These are phyloP conservation scores for Dendrolimus kikuchii DNA, from an alignment of 1,140 invertebrate species.

Conservation along the genomic window DNA sequence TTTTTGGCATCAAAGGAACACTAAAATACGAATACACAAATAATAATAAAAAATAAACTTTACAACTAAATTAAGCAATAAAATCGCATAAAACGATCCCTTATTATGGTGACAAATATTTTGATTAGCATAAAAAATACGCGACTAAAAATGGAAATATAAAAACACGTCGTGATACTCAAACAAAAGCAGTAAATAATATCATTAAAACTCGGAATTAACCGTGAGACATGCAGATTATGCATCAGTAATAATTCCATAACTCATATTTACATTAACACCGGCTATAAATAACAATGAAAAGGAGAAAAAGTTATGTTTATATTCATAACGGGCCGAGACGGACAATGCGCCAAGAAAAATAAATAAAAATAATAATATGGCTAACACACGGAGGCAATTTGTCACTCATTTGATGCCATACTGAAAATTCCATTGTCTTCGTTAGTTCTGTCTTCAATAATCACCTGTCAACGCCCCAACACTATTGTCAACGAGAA, in stretches of 20 bases:
- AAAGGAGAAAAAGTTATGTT: slow-evolving; percentile 13
- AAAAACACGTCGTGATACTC: slow-evolving; percentile 6
- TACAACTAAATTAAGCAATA: no score
- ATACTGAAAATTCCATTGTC: slow-evolving; percentile 33
- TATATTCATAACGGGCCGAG: slow-evolving; percentile 11
- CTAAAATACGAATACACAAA: no score
- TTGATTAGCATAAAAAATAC: neutral
- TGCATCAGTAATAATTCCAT: slow-evolving; percentile 33
- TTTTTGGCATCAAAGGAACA: no score
- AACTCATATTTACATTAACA: slow-evolving; percentile 35
- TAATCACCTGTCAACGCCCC: slow-evolving; percentile 42
- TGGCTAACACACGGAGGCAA: slow-evolving; percentile 12
- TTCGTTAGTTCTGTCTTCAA: slow-evolving; percentile 21
- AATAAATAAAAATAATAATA: slow-evolving; percentile 12
- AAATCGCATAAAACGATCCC: no score
- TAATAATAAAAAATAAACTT: no score
- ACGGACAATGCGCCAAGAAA: slow-evolving; percentile 24
- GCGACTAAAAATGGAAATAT: neutral
- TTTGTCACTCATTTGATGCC: slow-evolving; percentile 41
- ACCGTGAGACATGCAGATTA: slow-evolving; percentile 29
- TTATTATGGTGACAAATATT: neutral
- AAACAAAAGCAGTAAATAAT: slow-evolving; percentile 51
- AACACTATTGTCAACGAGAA: slow-evolving; percentile 36
- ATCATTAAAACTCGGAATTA: slow-evolving; percentile 37
- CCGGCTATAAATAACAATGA: slow-evolving; percentile 30